Evolutionary conservation across 1,140 invertebrate species (phyloP).

Genomic region (Caenorhabditis brenneri): DNA sequence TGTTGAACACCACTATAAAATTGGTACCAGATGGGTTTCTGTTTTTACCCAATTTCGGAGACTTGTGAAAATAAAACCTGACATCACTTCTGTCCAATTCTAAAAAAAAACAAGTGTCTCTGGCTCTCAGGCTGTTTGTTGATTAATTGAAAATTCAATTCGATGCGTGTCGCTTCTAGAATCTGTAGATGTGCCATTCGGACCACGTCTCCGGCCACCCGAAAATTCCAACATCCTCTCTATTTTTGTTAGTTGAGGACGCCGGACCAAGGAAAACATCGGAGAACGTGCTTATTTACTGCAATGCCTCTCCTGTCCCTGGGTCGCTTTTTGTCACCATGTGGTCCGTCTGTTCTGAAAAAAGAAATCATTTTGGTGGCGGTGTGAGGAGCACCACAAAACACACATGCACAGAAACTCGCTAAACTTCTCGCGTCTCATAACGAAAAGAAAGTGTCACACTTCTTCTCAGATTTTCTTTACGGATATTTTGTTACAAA

Average conservation of each 20-base stretch:
- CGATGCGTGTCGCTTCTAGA: slow-evolving; percentile 8
- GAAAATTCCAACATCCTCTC: not conserved
- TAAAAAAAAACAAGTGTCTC: not conserved
- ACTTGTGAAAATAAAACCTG: not conserved
- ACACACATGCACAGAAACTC: not conserved
- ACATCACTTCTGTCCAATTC: not conserved
- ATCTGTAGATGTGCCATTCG: not conserved
- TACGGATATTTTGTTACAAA: slow-evolving; percentile 4
- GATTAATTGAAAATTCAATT: slow-evolving; percentile 39
- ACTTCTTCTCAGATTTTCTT: not conserved
- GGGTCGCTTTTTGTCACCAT: slow-evolving; percentile 31
- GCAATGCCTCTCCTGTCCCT: not conserved
- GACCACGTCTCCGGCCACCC: not conserved
- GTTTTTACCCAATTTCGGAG: not conserved
- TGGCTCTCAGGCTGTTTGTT: slow-evolving; percentile 13
- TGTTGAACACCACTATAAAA: too few relatives aligned
- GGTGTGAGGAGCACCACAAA: not conserved
- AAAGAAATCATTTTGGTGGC: slow-evolving; percentile 9
- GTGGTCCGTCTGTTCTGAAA: slow-evolving; percentile 15
- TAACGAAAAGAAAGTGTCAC: slow-evolving; percentile 28
- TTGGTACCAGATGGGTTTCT: not conserved
- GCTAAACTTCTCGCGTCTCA: slow-evolving; percentile 26
- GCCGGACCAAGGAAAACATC: not conserved
- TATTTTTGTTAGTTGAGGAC: not conserved
- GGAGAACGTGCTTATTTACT: slow-evolving; percentile 39